phyloP scores from a whole-genome alignment of 2,797 vertebrate species.

The Eulemur albifrons region DNA sequence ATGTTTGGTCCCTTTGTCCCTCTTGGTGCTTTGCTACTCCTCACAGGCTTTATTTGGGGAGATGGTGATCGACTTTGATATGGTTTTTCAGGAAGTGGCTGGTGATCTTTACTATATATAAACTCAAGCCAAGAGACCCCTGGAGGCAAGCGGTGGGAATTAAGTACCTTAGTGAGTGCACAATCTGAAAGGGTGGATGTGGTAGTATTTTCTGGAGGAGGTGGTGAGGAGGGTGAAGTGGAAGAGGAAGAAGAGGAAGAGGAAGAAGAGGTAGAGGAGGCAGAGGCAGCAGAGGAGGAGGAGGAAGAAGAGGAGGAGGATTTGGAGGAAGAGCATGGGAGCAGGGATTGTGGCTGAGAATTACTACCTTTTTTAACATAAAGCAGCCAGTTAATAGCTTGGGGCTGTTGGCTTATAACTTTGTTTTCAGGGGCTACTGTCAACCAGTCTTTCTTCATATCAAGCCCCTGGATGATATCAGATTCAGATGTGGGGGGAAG shows the following conservation, averaged over 20 bases:
- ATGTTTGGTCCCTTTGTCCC: not conserved
- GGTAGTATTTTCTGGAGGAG: not conserved
- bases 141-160: conserved; percentile 60
- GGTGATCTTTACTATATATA: conserved; percentile 63
- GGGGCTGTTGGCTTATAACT: conserved; percentile 18
- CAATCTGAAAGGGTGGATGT: not conserved
- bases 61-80: not conserved
- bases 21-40: not conserved
- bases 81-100: conserved; percentile 22
- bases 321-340: not conserved
- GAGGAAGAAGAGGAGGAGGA: not conserved
- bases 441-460: not conserved
- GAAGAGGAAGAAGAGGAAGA: conserved; percentile 36
- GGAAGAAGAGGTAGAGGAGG: not conserved
- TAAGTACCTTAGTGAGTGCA: not conserved
- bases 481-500: not conserved
- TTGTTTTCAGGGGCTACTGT: not conserved
- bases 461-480: not conserved
- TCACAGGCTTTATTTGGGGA: not conserved
- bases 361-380: conserved; percentile 61
- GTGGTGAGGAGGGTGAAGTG: too few species aligned
- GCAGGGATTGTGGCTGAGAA: not conserved
- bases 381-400: conserved; percentile 63
- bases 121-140: conserved; percentile 77
- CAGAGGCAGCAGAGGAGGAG: not conserved